Conservation (phyloP, 2,797 vertebrate genomes). For the Mastacembelus armatus region DNA sequence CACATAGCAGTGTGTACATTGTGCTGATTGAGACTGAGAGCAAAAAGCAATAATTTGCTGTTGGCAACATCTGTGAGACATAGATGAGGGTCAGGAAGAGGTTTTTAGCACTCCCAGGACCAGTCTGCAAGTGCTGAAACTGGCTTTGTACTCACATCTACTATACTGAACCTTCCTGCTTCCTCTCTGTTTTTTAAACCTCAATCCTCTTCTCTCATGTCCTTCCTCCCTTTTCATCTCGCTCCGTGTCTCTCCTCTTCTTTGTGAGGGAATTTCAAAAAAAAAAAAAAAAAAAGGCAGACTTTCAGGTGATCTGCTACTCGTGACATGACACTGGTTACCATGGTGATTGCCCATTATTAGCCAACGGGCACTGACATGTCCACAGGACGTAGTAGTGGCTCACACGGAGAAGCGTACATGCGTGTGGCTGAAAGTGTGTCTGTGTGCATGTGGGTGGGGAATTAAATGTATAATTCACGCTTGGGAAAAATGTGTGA, state of each 20-base stretch:
- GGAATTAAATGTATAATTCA: constrained; percentile 34
- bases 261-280: constrained; percentile 18
- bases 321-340: constrained; percentile 77
- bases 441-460: constrained; percentile 39
- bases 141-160: constrained; percentile 23
- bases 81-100: constrained; percentile 42
- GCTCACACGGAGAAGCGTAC: constrained; percentile 40
- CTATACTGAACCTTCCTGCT: constrained; percentile 18
- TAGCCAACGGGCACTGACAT: constrained; percentile 75
- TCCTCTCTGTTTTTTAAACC: too few species aligned
- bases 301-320: constrained; percentile 80
- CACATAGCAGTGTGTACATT: constrained; percentile 12
- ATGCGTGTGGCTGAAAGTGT: constrained; percentile 19
- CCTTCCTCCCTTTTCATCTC: background rate
- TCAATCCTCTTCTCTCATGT: constrained; percentile 31
- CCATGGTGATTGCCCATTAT: constrained; percentile 83
- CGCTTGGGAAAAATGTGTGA: constrained; percentile 36
- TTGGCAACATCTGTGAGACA: constrained; percentile 40
- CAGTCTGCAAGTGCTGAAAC: constrained; percentile 30
- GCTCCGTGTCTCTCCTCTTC: constrained; percentile 1
- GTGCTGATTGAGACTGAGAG: constrained; percentile 9
- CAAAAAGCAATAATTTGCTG: constrained; percentile 36
- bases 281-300: constrained; percentile 49
- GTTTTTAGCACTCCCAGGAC: constrained; percentile 34
- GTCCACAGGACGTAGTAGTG: constrained; percentile 62